Evolutionary conservation across 1,140 invertebrate species (phyloP).

Genomic region (Battus philenor): DNA sequence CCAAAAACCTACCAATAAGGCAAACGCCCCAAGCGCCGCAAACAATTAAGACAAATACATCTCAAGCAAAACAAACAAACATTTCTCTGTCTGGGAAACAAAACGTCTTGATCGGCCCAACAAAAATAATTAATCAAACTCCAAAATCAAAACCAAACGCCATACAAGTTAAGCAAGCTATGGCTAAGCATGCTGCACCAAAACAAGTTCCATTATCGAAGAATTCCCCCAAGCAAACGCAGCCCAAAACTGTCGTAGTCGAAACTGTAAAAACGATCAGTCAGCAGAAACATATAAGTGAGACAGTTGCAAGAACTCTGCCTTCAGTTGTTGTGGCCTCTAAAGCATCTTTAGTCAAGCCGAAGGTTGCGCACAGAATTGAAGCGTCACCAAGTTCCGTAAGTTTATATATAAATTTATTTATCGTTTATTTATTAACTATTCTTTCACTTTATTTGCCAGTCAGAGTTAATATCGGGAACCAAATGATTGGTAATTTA

Average conservation of each 20-base stretch:
- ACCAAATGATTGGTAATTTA: too few species aligned
- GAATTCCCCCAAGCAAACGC: constrained; percentile 30
- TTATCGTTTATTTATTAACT: too few species aligned
- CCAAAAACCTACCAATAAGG: constrained; percentile 22
- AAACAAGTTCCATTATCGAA: constrained; percentile 24
- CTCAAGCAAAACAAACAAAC: constrained; percentile 20
- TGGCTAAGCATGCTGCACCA: constrained; percentile 13
- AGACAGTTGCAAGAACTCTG: constrained; percentile 25
- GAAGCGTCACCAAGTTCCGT: constrained; percentile 35
- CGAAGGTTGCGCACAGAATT: constrained; percentile 40
- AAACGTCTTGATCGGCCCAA: constrained; percentile 19
- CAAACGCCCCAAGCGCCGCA: constrained; percentile 20
- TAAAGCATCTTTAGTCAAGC: constrained; percentile 47
- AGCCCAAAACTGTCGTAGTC: constrained; percentile 23
- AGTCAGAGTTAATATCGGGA: too few species aligned
- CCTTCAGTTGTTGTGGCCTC: constrained; percentile 40
- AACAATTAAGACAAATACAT: constrained; percentile 14
- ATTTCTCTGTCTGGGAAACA: constrained; percentile 18
- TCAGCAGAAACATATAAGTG: constrained; percentile 26
- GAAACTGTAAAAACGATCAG: constrained; percentile 26
- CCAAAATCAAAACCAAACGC: constrained; percentile 1
- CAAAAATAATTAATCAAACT: constrained; percentile 9
- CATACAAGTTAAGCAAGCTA: constrained; percentile 7
- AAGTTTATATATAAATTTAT: too few species aligned
- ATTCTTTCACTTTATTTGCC: too few species aligned